Evolutionary conservation across 2,113 vertebrate genomes (phyloP), one percentile per base, ranked within the genome.

Genomic region (Calypte anna): DNA sequence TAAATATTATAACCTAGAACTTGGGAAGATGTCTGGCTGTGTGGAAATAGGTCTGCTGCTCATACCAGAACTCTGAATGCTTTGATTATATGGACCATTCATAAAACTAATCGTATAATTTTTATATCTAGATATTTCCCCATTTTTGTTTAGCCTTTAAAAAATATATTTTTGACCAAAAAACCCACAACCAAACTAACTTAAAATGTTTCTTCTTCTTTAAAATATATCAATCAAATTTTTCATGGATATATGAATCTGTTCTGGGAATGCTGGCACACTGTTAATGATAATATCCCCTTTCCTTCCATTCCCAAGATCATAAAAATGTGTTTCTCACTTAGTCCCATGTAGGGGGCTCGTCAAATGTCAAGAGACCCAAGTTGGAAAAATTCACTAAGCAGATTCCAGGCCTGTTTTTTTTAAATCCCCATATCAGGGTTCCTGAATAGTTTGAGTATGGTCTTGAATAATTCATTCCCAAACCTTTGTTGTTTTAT

Each of bases 381-480:
- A 91, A 77, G 74, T 6, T 85, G 75, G 67, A 95, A 84, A 87
- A 93, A 90, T 88, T 82, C 62, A 57, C 80, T 62, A 40, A 94
- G 96, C 55, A 75, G 36, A 90, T 95, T 97, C 87, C 88, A 94
- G 90, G 53, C 76, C 74, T 86, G 28, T 23, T 94, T 91, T 72
- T 72, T 84, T 83, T 70, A 92, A 95, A 97, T 66, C 10, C 33
- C 59, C 23, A 5, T 96, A 90, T 96, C 93, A 93, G 19, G 66
- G 86, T 80, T 94, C 78, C 88, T 91, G 92, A 96, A 90, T 62
- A 87, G 36, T 96, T 91, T 94, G 64, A 93, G 25, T 22, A 28
- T 38, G 61, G 54, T 69, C 95, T 86, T 97, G 96, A 97, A 97
- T 96, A 97, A 98, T 97, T 97, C 87, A 97, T 97, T 95, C 74